These are phyloP conservation scores for Clarias macrocephalus DNA, from an alignment of 2,113 vertebrate species.

Conservation along the genomic window DNA sequence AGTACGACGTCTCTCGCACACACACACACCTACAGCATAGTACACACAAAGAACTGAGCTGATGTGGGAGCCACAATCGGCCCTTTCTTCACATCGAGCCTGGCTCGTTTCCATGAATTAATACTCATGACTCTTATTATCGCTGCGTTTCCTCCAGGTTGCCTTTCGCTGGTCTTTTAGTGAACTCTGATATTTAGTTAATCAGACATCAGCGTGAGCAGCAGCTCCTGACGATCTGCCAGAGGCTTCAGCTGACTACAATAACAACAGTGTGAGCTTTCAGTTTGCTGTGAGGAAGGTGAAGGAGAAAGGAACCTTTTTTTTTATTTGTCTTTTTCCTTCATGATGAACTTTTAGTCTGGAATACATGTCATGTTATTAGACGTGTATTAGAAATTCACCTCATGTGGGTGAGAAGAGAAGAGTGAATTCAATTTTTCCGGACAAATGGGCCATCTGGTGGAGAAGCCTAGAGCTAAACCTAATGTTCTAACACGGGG, in stretches of 20 bases:
- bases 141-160: conserved; percentile 61
- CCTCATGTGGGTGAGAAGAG: not conserved
- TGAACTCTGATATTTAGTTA: conserved; percentile 71
- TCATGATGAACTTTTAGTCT: conserved; percentile 11
- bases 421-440: not conserved
- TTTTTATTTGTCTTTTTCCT: not conserved
- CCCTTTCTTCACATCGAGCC: conserved; percentile 42
- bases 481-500: not conserved
- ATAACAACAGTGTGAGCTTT: conserved; percentile 23
- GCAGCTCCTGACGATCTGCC: conserved; percentile 32
- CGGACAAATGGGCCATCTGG: conserved; percentile 17
- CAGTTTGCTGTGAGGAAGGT: not conserved
- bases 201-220: conserved; percentile 53
- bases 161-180: conserved; percentile 64
- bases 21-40: conserved; percentile 38
- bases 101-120: conserved; percentile 40
- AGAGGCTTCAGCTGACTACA: conserved; percentile 37
- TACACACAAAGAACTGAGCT: not conserved
- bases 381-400: conserved; percentile 5
- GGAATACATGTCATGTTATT: conserved; percentile 14
- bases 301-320: not conserved
- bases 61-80: conserved; percentile 28
- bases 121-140: conserved; percentile 70
- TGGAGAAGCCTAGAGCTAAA: not conserved
- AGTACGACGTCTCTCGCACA: not conserved